Evolutionary conservation across 2,888 invertebrate genomes (phyloP).

Genomic region (Caenorhabditis imperialis): DNA sequence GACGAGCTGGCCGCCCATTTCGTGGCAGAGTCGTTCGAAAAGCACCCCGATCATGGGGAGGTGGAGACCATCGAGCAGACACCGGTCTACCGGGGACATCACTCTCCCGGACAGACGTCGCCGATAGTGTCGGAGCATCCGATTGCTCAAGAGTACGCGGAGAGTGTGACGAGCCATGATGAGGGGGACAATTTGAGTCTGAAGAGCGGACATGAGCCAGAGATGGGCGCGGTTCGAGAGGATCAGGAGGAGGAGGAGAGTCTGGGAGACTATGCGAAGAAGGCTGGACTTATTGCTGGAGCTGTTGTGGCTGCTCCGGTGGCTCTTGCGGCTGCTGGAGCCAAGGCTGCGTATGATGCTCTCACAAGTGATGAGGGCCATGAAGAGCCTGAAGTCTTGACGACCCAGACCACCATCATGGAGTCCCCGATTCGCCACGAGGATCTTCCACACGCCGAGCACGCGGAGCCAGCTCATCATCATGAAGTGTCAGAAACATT

Average conservation of each 20-base stretch:
- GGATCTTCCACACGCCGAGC: constrained; percentile 24
- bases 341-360: constrained; percentile 61
- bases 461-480: constrained; percentile 1
- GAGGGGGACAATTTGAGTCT: constrained; percentile 45
- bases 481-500: constrained; percentile 2
- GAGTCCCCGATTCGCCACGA: constrained; percentile 36
- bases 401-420: constrained; percentile 31
- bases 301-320: constrained; percentile 66
- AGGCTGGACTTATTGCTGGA: constrained; percentile 65
- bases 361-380: constrained; percentile 36
- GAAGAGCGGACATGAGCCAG: constrained; percentile 38
- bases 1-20: constrained; percentile 50
- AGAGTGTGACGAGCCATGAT: constrained; percentile 46
- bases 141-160: constrained; percentile 50
- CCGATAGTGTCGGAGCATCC: constrained; percentile 52
- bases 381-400: constrained; percentile 17
- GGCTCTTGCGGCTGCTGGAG: constrained; percentile 65
- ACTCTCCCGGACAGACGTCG: constrained; percentile 36
- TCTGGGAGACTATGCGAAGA: constrained; percentile 55
- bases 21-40: constrained; percentile 49
- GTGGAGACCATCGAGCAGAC: constrained; percentile 36
- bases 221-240: constrained; percentile 29
- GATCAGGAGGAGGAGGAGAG: constrained; percentile 31
- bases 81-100: constrained; percentile 46
- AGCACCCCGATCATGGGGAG: constrained; percentile 31